These are phyloP conservation scores for Gasterosteus nipponicus DNA, from an alignment of 2,113 vertebrate genomes.

Conservation along the genomic window DNA sequence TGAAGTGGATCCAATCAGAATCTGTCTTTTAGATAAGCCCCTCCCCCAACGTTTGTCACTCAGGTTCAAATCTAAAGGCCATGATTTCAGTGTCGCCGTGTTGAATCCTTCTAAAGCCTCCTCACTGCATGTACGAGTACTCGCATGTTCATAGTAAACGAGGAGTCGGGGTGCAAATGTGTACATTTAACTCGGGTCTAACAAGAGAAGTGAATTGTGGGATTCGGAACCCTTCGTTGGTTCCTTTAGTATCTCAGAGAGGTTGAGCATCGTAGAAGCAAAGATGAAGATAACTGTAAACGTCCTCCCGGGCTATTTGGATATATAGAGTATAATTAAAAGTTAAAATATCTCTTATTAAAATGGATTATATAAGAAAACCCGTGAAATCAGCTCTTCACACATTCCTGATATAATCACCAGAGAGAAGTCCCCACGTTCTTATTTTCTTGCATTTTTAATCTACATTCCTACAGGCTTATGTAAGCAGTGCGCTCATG, in stretches of 20 bases:
- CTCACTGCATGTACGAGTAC: too few species aligned
- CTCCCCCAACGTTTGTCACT: background rate
- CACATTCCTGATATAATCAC: conserved; percentile 8
- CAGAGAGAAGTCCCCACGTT: conserved; percentile 12
- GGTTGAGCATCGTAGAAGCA: background rate
- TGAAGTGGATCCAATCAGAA: background rate
- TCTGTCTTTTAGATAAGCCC: too few species aligned
- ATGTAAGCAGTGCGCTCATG: conserved; percentile 44
- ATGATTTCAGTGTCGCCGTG: background rate
- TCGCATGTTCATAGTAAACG: too few species aligned
- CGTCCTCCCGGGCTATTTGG: background rate
- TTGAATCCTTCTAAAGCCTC: too few species aligned
- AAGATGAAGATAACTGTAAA: background rate
- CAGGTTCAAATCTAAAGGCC: background rate
- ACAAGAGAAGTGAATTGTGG: background rate
- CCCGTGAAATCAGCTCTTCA: background rate
- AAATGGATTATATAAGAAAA: background rate
- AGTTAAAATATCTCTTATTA: background rate
- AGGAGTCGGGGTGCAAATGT: too few species aligned
- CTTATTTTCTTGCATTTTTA: conserved; percentile 44
- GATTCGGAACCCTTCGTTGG: background rate
- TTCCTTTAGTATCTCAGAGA: background rate
- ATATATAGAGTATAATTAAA: background rate
- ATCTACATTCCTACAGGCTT: conserved; percentile 59
- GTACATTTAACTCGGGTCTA: conserved; percentile 19